phyloP scores from a whole-genome alignment of 2,113 vertebrate genomes.

The Psephotus haematonotus region DNA sequence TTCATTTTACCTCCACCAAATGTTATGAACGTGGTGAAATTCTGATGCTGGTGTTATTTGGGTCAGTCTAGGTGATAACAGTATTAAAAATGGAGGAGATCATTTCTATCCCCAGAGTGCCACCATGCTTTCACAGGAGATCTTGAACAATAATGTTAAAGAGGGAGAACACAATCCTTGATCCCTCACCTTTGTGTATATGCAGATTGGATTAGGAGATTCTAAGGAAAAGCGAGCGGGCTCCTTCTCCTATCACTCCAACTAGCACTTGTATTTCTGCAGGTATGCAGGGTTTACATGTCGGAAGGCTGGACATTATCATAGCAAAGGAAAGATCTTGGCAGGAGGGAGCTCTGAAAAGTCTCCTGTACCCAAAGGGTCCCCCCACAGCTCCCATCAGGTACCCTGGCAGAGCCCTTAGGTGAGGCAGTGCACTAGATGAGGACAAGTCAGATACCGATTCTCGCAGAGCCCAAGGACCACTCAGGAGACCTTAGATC shows the following conservation, averaged over 20 bases:
- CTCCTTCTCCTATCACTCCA: neutral
- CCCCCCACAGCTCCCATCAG: fast-evolving
- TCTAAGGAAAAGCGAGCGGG: neutral
- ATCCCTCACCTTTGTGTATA: neutral
- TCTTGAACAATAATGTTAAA: neutral
- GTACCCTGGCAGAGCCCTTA: neutral
- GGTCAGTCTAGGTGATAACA: neutral
- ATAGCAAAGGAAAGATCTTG: neutral
- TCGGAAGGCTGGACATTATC: neutral
- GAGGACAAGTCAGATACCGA: fast-evolving
- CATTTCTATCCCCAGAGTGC: neutral
- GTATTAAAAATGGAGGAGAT: neutral
- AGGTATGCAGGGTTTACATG: neutral
- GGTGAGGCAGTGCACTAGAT: fast-evolving
- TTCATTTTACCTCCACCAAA: neutral
- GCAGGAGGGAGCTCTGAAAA: neutral
- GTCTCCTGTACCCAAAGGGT: neutral
- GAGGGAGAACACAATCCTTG: neutral
- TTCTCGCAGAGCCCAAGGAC: neutral
- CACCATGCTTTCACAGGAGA: neutral
- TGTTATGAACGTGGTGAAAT: neutral
- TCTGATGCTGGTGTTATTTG: neutral
- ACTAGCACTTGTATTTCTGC: neutral
- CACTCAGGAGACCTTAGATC: neutral
- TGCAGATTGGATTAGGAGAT: neutral